Base-by-base conservation (phyloP, 2,888 invertebrate species). In the Antitype chi region DNA sequence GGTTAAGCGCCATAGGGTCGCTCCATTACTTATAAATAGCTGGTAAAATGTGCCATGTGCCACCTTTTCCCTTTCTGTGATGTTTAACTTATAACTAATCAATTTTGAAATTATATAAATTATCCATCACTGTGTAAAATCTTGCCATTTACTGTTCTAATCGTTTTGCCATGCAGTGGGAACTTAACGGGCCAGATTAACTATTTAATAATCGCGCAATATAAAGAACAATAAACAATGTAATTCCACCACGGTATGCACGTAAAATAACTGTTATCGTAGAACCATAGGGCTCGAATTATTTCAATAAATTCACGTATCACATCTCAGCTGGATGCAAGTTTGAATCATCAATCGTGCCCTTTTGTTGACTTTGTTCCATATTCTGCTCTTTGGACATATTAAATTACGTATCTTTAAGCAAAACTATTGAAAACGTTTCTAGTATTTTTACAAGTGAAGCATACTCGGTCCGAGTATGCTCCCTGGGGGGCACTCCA, bases 181-280 rank as follows among this genome's bases (percentile, higher is more conserved):
- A 74, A 1, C 9, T 32, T 57, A 75, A 63, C 20, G 15, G 49
- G 15, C n/a, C 5, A 15, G 23, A 69, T 23, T 63, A 20, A n/a
- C 59, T 25, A 47, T 59, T 25, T 38, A 66, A 59, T 57, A 49
- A 43, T 32, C 23, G 6, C 49, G 32, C 0, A 47, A 68, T 79
- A 23, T 57, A n/a, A 57, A 55, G 70, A 72, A 84, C 76, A 84
- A 76, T 68, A 49, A 28, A 76, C 57, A 80, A 82, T 70, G 59
- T 52, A 52, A 81, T 68, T 32, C 28, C 32, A 43, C 9, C 49
- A 59, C 49, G 5, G 5, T 25, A 20, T 60, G 57, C 49, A 69
- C 57, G 43, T 55, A 38, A 43, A 64, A 52, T 1, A 59, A 75
- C 17, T 62, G 49, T 81, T 72, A 74, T 76, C 66, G 11, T 38